Base-by-base conservation (phyloP, 2,888 invertebrate species). In the Acholoe squamosa region DNA sequence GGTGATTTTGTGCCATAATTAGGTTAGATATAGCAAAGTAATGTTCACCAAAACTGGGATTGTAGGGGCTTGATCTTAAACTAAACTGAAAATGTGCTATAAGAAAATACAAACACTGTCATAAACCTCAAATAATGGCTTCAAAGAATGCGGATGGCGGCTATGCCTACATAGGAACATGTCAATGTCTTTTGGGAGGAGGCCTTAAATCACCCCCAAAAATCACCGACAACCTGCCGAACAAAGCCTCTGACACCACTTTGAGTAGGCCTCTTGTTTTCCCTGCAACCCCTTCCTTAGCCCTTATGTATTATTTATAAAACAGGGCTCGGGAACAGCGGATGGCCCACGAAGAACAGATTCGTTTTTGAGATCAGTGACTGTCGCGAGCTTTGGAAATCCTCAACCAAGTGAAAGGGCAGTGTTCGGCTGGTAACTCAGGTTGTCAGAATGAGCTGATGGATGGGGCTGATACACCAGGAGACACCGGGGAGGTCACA, bases 401-500 rank as follows among this genome's bases (percentile, higher is more conserved):
- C 28, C n/a, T 61, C 71, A 25, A 25, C 61, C 14, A 0, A 71
- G 28, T 71, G 28, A 71, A 71, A 71, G 25, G 71, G 28, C 71
- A 71, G 14, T 3, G 71, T 71, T n/a, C 5, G 1, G 71, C 0
- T 28, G 14, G 71, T 31, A 71, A 71, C 25, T 71, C 28, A 28
- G 71, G 71, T 25, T 71, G 71, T 71, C 71, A 71, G 71, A 28
- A 25, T 14, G 22, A 28, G 7, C 28, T 71, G 71, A 71, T 71
- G 71, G 71, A 71, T 71, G 71, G 19, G 0, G 28, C 5, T 7
- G 28, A 14, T 25, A 71, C 28, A 28, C 31, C 5, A 28, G 28
- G 14, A 71, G 71, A 71, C 71, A 28, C 7, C 71, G 5, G 61
- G 25, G 71, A 71, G 71, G 71, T 71, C 71, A 71, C 71, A 28